Base-by-base conservation (phyloP, 2,888 invertebrate genomes). In the Pollenia angustigena region DNA sequence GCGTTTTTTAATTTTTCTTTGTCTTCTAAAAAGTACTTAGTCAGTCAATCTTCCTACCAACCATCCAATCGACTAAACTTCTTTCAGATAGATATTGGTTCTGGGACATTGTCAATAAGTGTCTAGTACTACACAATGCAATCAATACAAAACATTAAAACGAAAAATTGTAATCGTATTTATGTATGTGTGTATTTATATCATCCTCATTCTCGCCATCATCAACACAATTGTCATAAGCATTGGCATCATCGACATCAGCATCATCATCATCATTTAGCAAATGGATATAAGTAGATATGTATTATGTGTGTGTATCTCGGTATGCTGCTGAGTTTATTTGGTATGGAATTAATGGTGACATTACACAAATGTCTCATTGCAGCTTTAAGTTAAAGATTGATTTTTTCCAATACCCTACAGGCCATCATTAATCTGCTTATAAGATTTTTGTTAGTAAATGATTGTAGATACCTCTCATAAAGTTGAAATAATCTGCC, bases 301-400 rank as follows among this genome's bases (percentile, higher is more conserved):
- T 9, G 18, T 42, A 18, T 72, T 14, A n/a, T 54, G 7, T 16
- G 62, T 62, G 2, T 16, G 42, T 64, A 66, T 60, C 62, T 79
- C 54, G 54, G 64, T 80, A 66, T 72, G 46, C 48, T 81, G 66
- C 40, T 60, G 12, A 60, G 58, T 68, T 75, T 40, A 68, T 68
- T 75, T 75, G 81, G 52, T 44, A 75, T 68, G 75, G 66, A 75
- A 84, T 83, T 80, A 68, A 83, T 86, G 80, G 83, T 87, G 86
- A 81, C 83, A 81, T 83, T 76, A 83, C 76, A 86, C 72, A 87
- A 87, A 84, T 84, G 81, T 80, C 76, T 87, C 66, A 74, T 74
- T 84, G 76, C 87, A 68, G 81, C 81, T 81, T 83, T 48, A 46
- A 48, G 18, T 72, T 72, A 66, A 40, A 71, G 50, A 66, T 81